A percentile compares a stretch with the other conserved stretches of the same genome.
phyloP scores from a whole-genome alignment of 2,113 vertebrate genomes.

The Tetrax tetrax region DNA sequence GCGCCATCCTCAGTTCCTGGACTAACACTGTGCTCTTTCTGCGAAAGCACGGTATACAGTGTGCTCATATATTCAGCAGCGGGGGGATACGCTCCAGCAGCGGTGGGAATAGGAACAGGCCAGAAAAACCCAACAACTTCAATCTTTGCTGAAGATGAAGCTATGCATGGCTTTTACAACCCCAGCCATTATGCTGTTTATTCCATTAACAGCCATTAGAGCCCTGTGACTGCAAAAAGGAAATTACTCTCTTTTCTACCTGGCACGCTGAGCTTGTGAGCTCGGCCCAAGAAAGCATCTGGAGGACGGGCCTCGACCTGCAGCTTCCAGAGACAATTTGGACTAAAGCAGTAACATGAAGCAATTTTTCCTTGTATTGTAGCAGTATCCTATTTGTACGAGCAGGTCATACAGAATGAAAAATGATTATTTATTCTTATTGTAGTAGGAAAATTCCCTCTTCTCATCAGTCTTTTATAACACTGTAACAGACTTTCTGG shows the following conservation, averaged over 20 bases:
- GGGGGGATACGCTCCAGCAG: not conserved
- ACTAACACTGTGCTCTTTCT: not conserved
- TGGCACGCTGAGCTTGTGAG: fast-evolving
- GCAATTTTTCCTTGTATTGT: not conserved
- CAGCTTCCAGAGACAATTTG: conserved; percentile 15
- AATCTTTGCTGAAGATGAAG: not conserved
- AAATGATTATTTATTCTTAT: conserved; percentile 38
- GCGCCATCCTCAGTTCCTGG: not conserved
- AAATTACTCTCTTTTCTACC: not conserved
- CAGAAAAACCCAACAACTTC: not conserved
- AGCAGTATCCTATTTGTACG: not conserved
- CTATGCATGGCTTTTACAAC: not conserved
- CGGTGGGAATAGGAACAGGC: not conserved
- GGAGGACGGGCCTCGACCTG: not conserved
- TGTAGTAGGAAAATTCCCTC: conserved; percentile 38
- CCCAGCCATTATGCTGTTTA: fast-evolving
- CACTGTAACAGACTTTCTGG: not conserved
- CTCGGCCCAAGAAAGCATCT: not conserved
- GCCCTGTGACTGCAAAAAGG: not conserved
- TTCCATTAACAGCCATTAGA: not conserved
- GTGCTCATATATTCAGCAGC: not conserved
- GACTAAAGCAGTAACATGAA: not conserved
- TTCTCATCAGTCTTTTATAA: conserved; percentile 46
- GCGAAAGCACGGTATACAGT: not conserved
- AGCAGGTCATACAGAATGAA: not conserved